phyloP scores from a whole-genome alignment of 1,140 invertebrate genomes.

The Phymastichus coffea region DNA sequence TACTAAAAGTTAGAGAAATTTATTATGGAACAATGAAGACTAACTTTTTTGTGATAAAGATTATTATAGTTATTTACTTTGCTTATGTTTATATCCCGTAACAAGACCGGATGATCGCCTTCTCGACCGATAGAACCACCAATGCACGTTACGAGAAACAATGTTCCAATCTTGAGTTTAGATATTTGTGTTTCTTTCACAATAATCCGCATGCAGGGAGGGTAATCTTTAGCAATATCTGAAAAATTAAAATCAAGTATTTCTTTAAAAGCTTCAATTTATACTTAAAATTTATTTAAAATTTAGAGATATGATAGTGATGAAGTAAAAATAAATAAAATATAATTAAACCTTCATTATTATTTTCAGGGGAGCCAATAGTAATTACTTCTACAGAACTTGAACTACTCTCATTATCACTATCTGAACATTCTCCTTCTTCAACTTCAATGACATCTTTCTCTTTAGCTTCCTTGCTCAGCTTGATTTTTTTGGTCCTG shows the following conservation, averaged over 20 bases:
- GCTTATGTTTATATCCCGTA: slow-evolving; percentile 79
- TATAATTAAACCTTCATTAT: slow-evolving; percentile 46
- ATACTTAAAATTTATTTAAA: slow-evolving; percentile 22
- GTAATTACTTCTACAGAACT: slow-evolving; percentile 34
- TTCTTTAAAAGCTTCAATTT: not conserved
- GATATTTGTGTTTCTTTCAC: slow-evolving; percentile 71
- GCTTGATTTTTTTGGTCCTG: slow-evolving; percentile 45
- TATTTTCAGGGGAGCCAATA: slow-evolving; percentile 35
- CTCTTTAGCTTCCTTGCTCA: slow-evolving; percentile 32
- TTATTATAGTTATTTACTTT: slow-evolving; percentile 59
- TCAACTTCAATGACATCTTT: slow-evolving; percentile 49
- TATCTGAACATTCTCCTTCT: slow-evolving; percentile 70
- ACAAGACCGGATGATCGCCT: slow-evolving; percentile 68
- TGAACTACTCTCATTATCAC: slow-evolving; percentile 46
- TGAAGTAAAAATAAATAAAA: slow-evolving; percentile 14
- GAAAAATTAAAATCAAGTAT: slow-evolving; percentile 40
- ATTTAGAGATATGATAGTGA: not conserved
- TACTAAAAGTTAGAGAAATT: slow-evolving; percentile 54
- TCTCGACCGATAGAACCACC: slow-evolving; percentile 85
- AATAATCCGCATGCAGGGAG: slow-evolving; percentile 86
- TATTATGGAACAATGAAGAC: not conserved
- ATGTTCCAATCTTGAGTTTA: slow-evolving; percentile 70
- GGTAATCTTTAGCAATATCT: slow-evolving; percentile 73
- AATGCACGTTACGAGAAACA: slow-evolving; percentile 83
- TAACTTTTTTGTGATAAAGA: slow-evolving; percentile 4